Evolutionary conservation across 2,888 invertebrate genomes (phyloP).

Genomic region (Carpatolechia fugitivella): DNA sequence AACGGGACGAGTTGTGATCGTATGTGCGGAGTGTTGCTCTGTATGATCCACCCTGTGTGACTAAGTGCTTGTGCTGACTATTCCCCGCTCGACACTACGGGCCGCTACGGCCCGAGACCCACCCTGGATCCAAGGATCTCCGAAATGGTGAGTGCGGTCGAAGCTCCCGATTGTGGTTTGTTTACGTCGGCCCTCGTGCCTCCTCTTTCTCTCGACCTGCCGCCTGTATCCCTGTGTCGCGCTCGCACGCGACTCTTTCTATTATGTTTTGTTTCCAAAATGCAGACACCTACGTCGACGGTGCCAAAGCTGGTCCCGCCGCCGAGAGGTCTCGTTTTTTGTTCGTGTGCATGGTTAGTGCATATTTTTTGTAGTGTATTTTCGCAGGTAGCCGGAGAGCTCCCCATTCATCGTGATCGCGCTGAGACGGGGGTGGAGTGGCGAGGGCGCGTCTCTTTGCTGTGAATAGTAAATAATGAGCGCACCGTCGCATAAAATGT

Average conservation of each 20-base stretch:
- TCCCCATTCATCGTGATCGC: constrained; percentile 43
- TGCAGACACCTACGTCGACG: constrained; percentile 73
- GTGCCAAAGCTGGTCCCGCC: constrained; percentile 59
- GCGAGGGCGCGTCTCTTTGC: constrained; percentile 58
- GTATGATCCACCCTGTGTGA: constrained; percentile 57
- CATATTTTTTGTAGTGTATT: constrained; percentile 64
- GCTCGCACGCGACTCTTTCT: constrained; percentile 72
- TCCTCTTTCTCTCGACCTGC: constrained; percentile 73
- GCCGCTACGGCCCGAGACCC: constrained; percentile 53
- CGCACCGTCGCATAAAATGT: constrained; percentile 72
- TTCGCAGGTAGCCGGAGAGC: constrained; percentile 67
- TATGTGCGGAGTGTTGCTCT: constrained; percentile 53
- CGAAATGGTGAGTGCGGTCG: constrained; percentile 79
- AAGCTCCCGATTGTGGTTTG: constrained; percentile 73
- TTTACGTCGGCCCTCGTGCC: constrained; percentile 74
- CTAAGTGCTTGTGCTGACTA: constrained; percentile 63
- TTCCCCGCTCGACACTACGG: constrained; percentile 72
- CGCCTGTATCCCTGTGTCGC: constrained; percentile 71
- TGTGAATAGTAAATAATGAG: constrained; percentile 61
- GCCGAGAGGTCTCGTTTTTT: constrained; percentile 64
- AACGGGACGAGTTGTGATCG: constrained; percentile 70
- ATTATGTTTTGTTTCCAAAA: constrained; percentile 78
- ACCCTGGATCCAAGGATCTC: constrained; percentile 59
- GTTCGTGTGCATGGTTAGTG: constrained; percentile 60
- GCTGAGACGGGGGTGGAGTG: constrained; percentile 36